Conservation (phyloP, 64 coral and sea anemone species). For the Montipora cactus region DNA sequence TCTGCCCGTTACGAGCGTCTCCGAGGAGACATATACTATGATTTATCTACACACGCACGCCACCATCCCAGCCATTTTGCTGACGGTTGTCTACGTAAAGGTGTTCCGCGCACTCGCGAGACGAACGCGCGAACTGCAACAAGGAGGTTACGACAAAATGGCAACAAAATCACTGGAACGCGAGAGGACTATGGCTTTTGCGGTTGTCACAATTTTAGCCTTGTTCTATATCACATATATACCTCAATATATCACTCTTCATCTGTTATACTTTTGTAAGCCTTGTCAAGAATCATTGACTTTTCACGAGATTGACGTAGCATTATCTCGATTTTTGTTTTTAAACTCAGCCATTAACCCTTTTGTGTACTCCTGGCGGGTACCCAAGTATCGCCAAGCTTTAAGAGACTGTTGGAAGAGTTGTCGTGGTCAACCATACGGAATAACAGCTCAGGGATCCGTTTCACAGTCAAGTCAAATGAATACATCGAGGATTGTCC, state of each 20-base stretch:
- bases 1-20: conserved; percentile 5
- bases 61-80: background rate
- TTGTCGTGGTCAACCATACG: background rate
- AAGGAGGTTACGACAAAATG: background rate
- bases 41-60: conserved; percentile 40
- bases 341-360: conserved; percentile 22
- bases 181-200: background rate
- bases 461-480: background rate
- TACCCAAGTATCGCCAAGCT: conserved; percentile 14
- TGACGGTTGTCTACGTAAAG: background rate
- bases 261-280: conserved; percentile 16
- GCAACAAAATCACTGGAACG: conserved; percentile 2
- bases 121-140: conserved; percentile 20
- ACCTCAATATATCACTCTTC: conserved; percentile 28
- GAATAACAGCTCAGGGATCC: background rate
- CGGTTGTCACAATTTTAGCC: background rate
- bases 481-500: background rate
- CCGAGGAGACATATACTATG: conserved; percentile 23
- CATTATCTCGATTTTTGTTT: conserved; percentile 14
- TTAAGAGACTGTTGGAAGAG: conserved; percentile 4
- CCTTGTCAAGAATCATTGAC: background rate
- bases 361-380: conserved; percentile 26
- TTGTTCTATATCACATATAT: conserved; percentile 32
- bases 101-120: conserved; percentile 38
- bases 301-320: conserved; percentile 42